These are phyloP conservation scores for Drosophila paulistorum DNA, from an alignment of 1,140 invertebrate genomes.

Conservation along the genomic window DNA sequence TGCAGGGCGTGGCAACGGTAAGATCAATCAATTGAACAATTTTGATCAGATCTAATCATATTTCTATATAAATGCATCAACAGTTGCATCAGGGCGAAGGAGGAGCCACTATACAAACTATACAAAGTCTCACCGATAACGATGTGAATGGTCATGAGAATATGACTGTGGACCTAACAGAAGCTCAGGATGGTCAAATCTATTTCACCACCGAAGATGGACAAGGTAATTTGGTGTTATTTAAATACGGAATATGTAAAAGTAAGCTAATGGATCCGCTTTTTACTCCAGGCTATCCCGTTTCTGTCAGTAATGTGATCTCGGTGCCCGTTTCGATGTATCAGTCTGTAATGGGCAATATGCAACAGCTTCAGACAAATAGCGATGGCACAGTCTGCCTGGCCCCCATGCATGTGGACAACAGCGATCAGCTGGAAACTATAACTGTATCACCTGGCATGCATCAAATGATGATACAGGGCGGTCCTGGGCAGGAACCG, in stretches of 20 bases:
- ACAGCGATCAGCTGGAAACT: slow-evolving; percentile 87
- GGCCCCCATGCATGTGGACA: slow-evolving; percentile 91
- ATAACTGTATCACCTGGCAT: slow-evolving; percentile 88
- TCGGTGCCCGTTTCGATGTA: slow-evolving; percentile 98
- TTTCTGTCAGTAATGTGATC: slow-evolving; percentile 96
- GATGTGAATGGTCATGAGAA: slow-evolving; percentile 87
- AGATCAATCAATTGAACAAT: slow-evolving; percentile 37
- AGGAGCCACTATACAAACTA: slow-evolving; percentile 89
- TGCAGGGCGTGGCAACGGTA: slow-evolving; percentile 94
- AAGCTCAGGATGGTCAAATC: slow-evolving; percentile 96
- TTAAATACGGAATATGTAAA: too few relatives aligned
- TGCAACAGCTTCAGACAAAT: slow-evolving; percentile 90
- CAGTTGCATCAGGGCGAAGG: slow-evolving; percentile 92
- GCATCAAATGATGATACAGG: slow-evolving; percentile 91
- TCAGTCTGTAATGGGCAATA: slow-evolving; percentile 97
- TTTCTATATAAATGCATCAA: background rate
- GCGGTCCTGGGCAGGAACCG: slow-evolving; percentile 87
- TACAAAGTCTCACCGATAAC: slow-evolving; percentile 86
- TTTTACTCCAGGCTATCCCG: slow-evolving; percentile 87
- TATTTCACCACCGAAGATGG: slow-evolving; percentile 97
- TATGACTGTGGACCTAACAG: slow-evolving; percentile 93
- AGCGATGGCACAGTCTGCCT: slow-evolving; percentile 91
- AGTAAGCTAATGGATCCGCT: background rate
- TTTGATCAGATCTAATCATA: background rate
- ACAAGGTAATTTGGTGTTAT: slow-evolving; percentile 87